These are phyloP conservation scores for Phyllotis vaccarum DNA, from an alignment of 2,797 vertebrate genomes.

Conservation along the genomic window DNA sequence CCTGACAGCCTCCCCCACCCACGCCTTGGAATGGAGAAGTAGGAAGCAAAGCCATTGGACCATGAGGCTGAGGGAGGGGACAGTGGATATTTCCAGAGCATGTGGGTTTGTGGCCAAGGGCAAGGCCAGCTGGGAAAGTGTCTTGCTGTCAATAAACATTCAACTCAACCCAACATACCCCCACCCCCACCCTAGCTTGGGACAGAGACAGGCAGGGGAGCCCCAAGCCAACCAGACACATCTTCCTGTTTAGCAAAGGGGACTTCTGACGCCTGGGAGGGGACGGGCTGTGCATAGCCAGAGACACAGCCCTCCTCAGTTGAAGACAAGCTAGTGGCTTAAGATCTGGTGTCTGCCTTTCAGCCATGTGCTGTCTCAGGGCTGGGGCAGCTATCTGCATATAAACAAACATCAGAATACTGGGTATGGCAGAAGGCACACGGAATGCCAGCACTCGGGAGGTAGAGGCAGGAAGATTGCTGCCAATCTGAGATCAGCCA, in stretches of 20 bases:
- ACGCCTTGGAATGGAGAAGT: constrained; percentile 61
- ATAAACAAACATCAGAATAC: background rate
- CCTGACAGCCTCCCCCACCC: background rate
- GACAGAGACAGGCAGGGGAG: background rate
- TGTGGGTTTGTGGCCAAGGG: constrained; percentile 32
- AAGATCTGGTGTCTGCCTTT: background rate
- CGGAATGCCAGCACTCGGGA: background rate
- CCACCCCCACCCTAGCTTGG: background rate
- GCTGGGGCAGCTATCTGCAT: background rate
- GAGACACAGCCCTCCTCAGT: background rate
- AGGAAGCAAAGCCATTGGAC: constrained; percentile 18
- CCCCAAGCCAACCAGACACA: background rate
- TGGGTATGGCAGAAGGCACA: rapidly evolving
- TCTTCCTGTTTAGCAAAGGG: background rate
- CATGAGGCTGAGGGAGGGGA: background rate
- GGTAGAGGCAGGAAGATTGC: background rate
- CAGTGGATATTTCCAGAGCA: constrained; percentile 55
- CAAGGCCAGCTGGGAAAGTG: background rate
- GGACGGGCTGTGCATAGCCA: background rate
- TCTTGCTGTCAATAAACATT: background rate
- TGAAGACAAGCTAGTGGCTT: background rate
- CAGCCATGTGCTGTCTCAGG: background rate
- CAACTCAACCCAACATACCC: background rate
- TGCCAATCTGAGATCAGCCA: background rate
- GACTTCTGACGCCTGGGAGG: background rate